Evolutionary conservation across 64 coral and sea anemone species (phyloP), one percentile per base, ranked within the genome.

Genomic region (Porites lutea): DNA sequence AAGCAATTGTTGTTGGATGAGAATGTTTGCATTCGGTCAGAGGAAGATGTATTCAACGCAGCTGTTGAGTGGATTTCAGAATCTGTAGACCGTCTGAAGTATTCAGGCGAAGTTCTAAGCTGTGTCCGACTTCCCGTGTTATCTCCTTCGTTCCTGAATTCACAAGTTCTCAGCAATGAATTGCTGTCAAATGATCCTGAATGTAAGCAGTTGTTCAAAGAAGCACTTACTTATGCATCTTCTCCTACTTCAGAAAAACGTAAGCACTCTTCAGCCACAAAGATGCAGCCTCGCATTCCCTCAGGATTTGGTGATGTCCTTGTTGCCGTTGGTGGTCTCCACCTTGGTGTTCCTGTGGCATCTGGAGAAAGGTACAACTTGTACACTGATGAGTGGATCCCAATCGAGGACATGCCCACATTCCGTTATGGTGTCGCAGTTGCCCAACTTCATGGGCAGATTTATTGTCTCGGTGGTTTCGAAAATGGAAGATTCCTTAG

Each of bases 401-500:
- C 54, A 3, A 65, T 93, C 37, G 83, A 95, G 18, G 79, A 71
- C 61, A 94, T 99, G 92, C 82, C 79, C 7, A 96, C 91, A 11
- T 77, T 78, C 16, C 82, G 97, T 48, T 99, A 99, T 75, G 97
- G 97, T 12, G 67, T 96, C 79, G 91, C 97, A 7, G 89, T 93
- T 46, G 91, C 91, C 59, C 91, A 94, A 16, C 74, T 99, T 16
- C 86, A 95, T 88, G 97, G 97, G 3, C 67, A 71, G 4, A 87
- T 99, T 20, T 99, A 99, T 45, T 99, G 97, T 79, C 91, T 99
- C 46, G 97, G 97, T 88, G 97, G 97, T 22, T 99, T 90, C 71
- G 87, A 93, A 37, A 93, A 71, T 84, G 97, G 97, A 8, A 71
- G 75, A 51, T 99, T 92, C 63, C 65, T 99, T 43, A 93, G 87